Evolutionary conservation across 2,888 invertebrate species (phyloP), one percentile per base, ranked within the genome.

Genomic region (Nomada fucata): DNA sequence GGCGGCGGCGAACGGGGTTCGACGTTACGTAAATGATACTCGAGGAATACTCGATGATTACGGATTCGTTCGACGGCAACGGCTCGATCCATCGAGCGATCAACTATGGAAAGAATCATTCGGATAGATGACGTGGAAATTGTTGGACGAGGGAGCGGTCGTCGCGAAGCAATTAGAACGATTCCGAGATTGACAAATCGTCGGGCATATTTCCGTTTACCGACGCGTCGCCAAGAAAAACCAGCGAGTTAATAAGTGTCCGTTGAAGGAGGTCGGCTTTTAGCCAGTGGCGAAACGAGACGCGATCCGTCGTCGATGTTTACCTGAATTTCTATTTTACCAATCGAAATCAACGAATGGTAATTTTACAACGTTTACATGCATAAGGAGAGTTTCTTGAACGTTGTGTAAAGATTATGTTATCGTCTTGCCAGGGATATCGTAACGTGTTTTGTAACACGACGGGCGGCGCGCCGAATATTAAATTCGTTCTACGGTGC

Each of bases 361-460:
- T 44, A 73, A 71, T 69, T 68, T 44, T 13, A 47, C 59, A 18
- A 42, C 69, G 65, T 85, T 79, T 75, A 74, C 72, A 76, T 77
- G 63, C 76, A 72, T 68, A 65, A 88, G 53, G 78, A 70, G 79
- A 78, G 65, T 84, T 86, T 87, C 78, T 86, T 79, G 74, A 75
- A 65, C 68, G 82, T 89, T 87, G 86, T 83, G 83, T 86, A 85
- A 83, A 90, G 89, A 90, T 91, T 91, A 86, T 89, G 89, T 90
- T 91, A 89, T 89, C 89, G 83, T 78, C 80, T 79, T 78, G 84
- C 79, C 83, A 79, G 70, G 81, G 80, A 82, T 88, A 90, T 88
- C 85, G 86, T 88, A 90, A 91, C 74, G 82, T 82, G 84, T 91
- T 91, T 91, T 91, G 89, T 88, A 90, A 90, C 85, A 57, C 80